Base-by-base conservation (phyloP, 2,888 invertebrate genomes). In the Corythucha ciliata region DNA sequence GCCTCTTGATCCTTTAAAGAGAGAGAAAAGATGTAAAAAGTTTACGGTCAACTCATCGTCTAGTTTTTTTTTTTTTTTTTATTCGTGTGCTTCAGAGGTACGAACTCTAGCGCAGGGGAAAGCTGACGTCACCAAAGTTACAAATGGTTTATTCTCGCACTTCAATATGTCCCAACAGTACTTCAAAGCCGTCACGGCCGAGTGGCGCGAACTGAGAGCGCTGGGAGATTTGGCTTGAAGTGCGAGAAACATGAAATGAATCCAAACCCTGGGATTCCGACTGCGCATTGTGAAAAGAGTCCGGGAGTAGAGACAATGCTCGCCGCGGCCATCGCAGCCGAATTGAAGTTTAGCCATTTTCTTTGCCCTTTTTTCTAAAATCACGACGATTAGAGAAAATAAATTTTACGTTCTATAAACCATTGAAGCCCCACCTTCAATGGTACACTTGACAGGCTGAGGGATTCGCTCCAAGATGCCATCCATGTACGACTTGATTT, bases 91-190 rank as follows among this genome's bases (percentile, higher is more conserved):
- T 29, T 12, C 29, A 29, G 10, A 10, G 12, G 12, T 29, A 8
- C 12, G 16, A 37, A 83, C 85, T 77, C 90, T 90, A 48, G 81
- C 72, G 52, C 84, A 84, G 0, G 94, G 94, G 72, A 94, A 94
- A 47, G 91, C 90, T 59, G 91, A 89, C 4, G 93, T 94, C 48
- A 93, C 92, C 36, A 94, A 75, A 44, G 92, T 88, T 27, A 87
- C 74, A 66, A 90, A 90, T 27, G 86, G 85, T 68, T 83, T 83
- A 68, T 88, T 87, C 69, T 92, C 90, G 65, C 85, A 83, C 69
- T 90, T 90, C 63, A 94, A 76, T 62, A 87, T 88, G 69, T 93
- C 91, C 92, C 93, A 94, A 70, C 91, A 91, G 67, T 88, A 83
- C 69, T 89, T 89, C 54, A 89, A 72, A 65, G 82, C 83, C 63